These are phyloP conservation scores for Gymnogyps californianus DNA, from an alignment of 2,113 vertebrate genomes.

Conservation along the genomic window DNA sequence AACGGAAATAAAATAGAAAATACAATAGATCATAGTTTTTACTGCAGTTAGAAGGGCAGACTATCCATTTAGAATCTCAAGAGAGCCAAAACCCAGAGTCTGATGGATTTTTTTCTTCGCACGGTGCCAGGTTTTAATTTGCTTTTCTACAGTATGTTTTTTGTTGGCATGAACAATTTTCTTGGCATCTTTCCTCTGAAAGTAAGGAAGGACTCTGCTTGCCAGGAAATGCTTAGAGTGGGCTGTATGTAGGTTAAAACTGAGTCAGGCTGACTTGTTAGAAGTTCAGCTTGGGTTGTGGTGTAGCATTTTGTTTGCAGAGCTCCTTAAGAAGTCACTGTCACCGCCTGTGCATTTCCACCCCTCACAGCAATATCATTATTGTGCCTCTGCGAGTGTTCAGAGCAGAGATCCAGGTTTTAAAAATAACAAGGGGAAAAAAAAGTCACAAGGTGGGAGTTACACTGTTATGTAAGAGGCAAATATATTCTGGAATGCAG, in stretches of 20 bases:
- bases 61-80: background rate
- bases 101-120: background rate
- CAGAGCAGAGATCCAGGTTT: background rate
- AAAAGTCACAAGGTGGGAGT: background rate
- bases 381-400: background rate
- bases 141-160: background rate
- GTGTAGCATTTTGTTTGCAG: background rate
- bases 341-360: background rate
- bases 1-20: background rate
- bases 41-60: background rate
- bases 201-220: background rate
- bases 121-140: background rate
- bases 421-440: background rate
- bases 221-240: background rate
- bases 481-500: background rate
- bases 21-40: background rate
- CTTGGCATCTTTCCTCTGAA: background rate
- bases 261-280: background rate
- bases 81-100: background rate
- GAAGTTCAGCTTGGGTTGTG: background rate
- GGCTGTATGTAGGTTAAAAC: background rate
- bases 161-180: background rate
- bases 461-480: fast-evolving
- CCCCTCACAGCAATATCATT: background rate
- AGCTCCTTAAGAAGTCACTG: background rate